Evolutionary conservation across 2,888 invertebrate genomes (phyloP).

Genomic region (Heliconius aoede): DNA sequence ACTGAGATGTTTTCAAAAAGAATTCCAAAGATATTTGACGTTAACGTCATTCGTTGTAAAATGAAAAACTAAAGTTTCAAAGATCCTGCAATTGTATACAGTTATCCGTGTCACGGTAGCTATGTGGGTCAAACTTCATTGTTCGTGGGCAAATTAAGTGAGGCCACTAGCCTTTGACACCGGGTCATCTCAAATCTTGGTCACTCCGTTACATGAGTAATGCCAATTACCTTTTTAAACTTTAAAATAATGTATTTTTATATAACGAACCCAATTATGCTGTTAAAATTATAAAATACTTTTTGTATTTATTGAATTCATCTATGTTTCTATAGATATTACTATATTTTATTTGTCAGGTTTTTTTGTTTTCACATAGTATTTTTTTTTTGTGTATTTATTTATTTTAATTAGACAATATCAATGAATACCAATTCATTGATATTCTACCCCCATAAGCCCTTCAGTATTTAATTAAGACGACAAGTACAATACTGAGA

Average conservation of each 20-base stretch:
- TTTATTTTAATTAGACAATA: too few relatives aligned
- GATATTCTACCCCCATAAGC: too few relatives aligned
- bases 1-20: neutral
- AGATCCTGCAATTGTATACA: neutral
- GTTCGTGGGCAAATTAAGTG: constrained; percentile 31
- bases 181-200: constrained; percentile 14
- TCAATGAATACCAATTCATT: too few relatives aligned
- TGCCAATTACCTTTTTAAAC: constrained; percentile 3
- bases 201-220: constrained; percentile 24
- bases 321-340: too few relatives aligned
- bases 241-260: neutral
- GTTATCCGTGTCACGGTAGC: constrained; percentile 6
- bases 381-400: too few relatives aligned
- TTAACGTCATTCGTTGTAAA: neutral
- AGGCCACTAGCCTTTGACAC: constrained; percentile 28
- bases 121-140: constrained; percentile 37
- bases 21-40: neutral
- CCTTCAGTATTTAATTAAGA: too few relatives aligned
- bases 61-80: constrained; percentile 1
- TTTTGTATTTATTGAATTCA: too few relatives aligned
- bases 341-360: too few relatives aligned
- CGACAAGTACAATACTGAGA: too few relatives aligned
- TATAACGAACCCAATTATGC: neutral
- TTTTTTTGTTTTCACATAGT: too few relatives aligned
- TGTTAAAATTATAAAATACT: too few relatives aligned